Percentiles rank a stretch among this genome's conserved stretches.
Evolutionary conservation across 2,113 vertebrate species (phyloP).

Genomic region (Colaptes auratus): DNA sequence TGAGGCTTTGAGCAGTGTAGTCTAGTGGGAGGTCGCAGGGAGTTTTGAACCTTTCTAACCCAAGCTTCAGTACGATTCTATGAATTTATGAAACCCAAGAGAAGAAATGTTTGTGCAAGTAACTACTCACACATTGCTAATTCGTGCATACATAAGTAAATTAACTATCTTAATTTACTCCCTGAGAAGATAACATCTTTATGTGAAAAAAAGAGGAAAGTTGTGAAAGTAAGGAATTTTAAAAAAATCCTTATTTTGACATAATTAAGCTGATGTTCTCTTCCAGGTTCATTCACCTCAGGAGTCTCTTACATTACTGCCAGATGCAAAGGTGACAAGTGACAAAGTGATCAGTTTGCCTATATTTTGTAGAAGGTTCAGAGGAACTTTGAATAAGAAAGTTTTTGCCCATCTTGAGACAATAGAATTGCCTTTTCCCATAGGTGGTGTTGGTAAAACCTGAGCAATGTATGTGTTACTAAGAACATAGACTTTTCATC

Average conservation of each 20-base stretch:
- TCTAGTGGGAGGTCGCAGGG: too few relatives aligned
- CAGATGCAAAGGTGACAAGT: neutral
- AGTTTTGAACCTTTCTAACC: too few relatives aligned
- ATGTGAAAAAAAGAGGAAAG: neutral
- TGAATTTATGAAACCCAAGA: neutral
- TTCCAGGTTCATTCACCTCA: neutral
- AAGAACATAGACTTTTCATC: neutral
- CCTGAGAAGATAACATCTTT: neutral
- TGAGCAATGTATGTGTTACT: neutral
- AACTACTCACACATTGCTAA: neutral
- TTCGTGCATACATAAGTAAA: neutral
- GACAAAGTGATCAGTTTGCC: neutral
- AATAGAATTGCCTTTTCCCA: neutral
- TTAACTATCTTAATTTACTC: neutral
- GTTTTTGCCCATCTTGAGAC: neutral
- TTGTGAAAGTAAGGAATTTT: neutral
- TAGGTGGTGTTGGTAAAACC: neutral
- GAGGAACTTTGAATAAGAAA: neutral
- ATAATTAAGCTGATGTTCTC: neutral
- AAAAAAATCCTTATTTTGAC: neutral
- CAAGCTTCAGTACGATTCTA: too few relatives aligned
- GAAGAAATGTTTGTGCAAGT: neutral
- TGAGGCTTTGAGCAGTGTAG: too few relatives aligned
- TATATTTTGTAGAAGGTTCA: neutral
- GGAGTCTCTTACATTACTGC: neutral